Percentiles rank a stretch among this genome's conserved stretches.
These are phyloP conservation scores for Pithys albifrons DNA, from an alignment of 2,113 vertebrate species.

Conservation along the genomic window DNA sequence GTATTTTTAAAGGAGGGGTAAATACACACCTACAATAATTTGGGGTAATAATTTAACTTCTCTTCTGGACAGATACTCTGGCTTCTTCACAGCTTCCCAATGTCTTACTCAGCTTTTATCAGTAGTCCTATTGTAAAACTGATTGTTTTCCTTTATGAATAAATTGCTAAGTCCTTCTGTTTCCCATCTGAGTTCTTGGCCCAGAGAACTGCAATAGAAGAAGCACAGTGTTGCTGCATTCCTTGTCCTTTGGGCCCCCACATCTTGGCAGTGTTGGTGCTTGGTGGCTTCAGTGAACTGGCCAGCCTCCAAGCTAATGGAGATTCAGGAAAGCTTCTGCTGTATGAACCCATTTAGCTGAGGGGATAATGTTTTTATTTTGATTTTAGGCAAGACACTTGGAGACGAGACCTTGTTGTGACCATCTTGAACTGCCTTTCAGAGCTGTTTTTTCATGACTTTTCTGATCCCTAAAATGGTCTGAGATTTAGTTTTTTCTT, in stretches of 20 bases:
- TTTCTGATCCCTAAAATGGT: not conserved
- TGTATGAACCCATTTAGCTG: not conserved
- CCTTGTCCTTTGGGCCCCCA: not conserved
- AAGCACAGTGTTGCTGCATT: not conserved
- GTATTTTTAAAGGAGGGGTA: not conserved
- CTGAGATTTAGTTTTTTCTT: not conserved
- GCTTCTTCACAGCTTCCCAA: not conserved
- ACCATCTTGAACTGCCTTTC: not conserved
- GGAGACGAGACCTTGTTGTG: not conserved
- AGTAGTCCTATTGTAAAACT: not conserved
- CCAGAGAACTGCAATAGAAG: not conserved
- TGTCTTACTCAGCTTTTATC: not conserved
- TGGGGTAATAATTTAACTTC: not conserved
- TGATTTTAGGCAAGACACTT: not conserved
- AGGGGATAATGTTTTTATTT: not conserved
- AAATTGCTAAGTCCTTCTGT: not conserved
- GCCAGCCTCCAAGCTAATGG: not conserved
- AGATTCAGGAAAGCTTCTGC: not conserved
- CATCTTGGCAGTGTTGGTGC: not conserved
- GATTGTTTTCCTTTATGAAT: not conserved
- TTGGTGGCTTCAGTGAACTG: not conserved
- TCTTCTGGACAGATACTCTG: not conserved
- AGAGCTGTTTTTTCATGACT: accelerated
- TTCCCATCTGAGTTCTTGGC: not conserved
- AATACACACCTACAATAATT: not conserved